A percentile compares a stretch with the other conserved stretches of the same genome.
phyloP scores from a whole-genome alignment of 1,140 invertebrate species.

The Drosophila seguyi region DNA sequence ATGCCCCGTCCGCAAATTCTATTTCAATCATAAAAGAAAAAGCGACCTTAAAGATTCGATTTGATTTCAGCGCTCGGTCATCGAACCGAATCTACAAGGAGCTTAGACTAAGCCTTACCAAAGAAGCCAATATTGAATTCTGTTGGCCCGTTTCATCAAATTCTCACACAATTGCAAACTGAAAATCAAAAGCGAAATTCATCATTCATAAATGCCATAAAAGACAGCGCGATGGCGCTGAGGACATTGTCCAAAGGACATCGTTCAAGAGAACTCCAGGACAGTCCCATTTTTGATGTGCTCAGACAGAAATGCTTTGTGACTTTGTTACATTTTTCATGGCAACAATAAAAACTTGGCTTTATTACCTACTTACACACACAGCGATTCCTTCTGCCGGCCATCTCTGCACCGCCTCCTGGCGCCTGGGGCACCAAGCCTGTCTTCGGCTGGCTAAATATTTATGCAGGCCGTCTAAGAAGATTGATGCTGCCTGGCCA shows the following conservation, averaged over 20 bases:
- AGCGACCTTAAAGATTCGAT: slow-evolving; percentile 26
- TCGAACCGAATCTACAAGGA: slow-evolving; percentile 54
- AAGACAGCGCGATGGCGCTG: slow-evolving; percentile 18
- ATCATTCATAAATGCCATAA: slow-evolving; percentile 76
- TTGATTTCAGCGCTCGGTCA: slow-evolving; percentile 42
- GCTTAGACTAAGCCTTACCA: slow-evolving; percentile 30
- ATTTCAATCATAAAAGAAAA: slow-evolving; percentile 25
- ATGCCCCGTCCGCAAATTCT: slow-evolving; percentile 13
- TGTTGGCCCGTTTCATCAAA: slow-evolving; percentile 64
- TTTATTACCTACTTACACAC: slow-evolving; percentile 80
- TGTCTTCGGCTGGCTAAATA: slow-evolving; percentile 65
- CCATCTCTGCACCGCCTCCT: background rate
- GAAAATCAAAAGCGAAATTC: slow-evolving; percentile 70
- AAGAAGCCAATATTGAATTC: slow-evolving; percentile 38
- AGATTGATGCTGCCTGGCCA: slow-evolving; percentile 75
- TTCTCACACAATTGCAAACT: slow-evolving; percentile 65
- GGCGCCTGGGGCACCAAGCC: background rate
- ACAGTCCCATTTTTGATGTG: slow-evolving; percentile 63
- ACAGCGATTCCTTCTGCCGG: slow-evolving; percentile 42
- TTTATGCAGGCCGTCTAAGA: slow-evolving; percentile 71
- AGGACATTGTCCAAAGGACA: slow-evolving; percentile 33
- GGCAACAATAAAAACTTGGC: slow-evolving; percentile 75
- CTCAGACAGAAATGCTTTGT: slow-evolving; percentile 75
- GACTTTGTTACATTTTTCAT: slow-evolving; percentile 82
- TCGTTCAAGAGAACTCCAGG: slow-evolving; percentile 33